Base-by-base conservation (phyloP, 2,113 vertebrate genomes). In the Bombycilla garrulus region DNA sequence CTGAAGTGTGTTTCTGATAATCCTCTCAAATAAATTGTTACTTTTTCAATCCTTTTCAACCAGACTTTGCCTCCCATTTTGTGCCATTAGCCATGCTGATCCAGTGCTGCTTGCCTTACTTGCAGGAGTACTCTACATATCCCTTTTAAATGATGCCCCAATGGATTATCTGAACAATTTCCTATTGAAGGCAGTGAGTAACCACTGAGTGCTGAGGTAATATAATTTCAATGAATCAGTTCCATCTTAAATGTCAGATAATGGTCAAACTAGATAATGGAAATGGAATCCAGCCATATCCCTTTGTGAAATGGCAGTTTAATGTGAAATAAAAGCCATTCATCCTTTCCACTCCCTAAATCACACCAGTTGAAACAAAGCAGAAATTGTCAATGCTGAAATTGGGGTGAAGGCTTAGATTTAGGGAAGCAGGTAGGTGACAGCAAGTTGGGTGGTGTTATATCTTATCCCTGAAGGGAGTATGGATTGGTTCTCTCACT, bases 251-350 rank as follows among this genome's bases (percentile, higher is more conserved):
- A 92, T 94, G 78, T 92, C 91, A 92, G 81, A 92, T 93, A 96
- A 94, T 81, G 79, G 79, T 89, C 66, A 82, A 95, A 92, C 54
- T 58, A 88, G 84, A 92, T 95, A 96, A 95, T 95, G 92, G 87
- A 95, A 97, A 91, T 89, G 93, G 94, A 95, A 97, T 91, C 33
- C 33, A 87, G 89, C 95, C 95, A 96, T 62, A 92, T 78, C 24
- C 79, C 54, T 95, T 78, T 82, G 54, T 11, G 21, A 77, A 91
- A 93, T 78, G 61, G 60, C 65, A 95, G 38, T 84, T 91, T 76
- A 86, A 81, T 62, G 70, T 86, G 84, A 82, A 92, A 95, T 90
- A 94, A 94, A 95, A 91, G 74, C 42, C 50, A 47, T 88, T 88
- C 44, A 85, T 93, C 78, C 78, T 94, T 91, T 71, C 84, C 42